phyloP scores from a whole-genome alignment of 64 coral and sea anemone genomes.

The Actinia tenebrosa region DNA sequence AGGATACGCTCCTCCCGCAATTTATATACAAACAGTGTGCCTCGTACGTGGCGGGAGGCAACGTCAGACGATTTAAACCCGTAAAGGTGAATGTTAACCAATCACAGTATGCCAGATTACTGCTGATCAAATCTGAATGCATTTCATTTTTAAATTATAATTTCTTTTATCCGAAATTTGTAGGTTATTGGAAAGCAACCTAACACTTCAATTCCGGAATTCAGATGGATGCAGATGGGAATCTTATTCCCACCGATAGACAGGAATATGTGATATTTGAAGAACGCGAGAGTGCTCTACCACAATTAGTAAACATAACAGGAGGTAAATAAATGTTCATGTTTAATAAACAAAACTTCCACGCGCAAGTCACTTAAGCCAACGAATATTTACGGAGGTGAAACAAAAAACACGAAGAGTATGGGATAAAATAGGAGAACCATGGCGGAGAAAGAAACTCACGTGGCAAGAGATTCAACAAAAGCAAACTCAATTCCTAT shows the following conservation, averaged over 20 bases:
- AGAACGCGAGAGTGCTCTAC: neutral
- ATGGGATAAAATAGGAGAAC: too few relatives aligned
- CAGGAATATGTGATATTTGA: neutral
- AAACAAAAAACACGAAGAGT: too few relatives aligned
- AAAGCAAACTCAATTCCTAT: too few relatives aligned
- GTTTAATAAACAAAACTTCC: too few relatives aligned
- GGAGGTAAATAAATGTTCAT: neutral
- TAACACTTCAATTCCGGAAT: constrained; percentile 1
- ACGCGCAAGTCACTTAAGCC: too few relatives aligned
- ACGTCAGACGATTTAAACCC: neutral
- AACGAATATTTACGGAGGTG: too few relatives aligned
- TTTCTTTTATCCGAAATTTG: neutral
- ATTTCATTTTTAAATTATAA: neutral
- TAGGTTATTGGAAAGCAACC: constrained; percentile 29
- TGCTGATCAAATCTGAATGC: neutral
- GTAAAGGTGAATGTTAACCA: constrained; percentile 8
- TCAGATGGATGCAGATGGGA: constrained; percentile 17
- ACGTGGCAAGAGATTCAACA: too few relatives aligned
- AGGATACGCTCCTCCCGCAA: constrained; percentile 3
- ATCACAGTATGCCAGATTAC: neutral
- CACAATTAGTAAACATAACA: neutral
- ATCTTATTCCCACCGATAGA: neutral
- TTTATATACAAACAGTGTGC: constrained; percentile 15
- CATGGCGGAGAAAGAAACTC: too few relatives aligned
- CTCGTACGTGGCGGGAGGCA: neutral